Conservation (phyloP, 2,888 invertebrate genomes). For the Brachylomia viminalis region DNA sequence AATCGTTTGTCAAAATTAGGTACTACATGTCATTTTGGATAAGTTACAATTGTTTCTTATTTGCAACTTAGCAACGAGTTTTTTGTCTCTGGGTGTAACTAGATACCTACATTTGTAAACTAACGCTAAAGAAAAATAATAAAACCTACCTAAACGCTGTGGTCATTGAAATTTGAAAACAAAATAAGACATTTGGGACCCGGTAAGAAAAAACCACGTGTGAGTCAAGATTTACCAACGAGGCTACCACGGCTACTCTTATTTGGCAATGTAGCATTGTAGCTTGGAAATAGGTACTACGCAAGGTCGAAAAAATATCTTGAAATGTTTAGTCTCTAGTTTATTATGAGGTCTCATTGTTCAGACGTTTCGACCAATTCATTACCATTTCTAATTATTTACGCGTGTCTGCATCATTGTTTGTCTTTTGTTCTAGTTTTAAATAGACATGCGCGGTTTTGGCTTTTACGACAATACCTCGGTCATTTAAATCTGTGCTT, state of each 20-base stretch:
- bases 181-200: slow-evolving; percentile 6
- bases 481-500: slow-evolving; percentile 22
- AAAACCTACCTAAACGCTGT: not conserved
- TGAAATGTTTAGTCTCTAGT: slow-evolving; percentile 24
- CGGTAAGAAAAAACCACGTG: not conserved
- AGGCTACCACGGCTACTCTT: not conserved
- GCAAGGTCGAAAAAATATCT: slow-evolving; percentile 30
- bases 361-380: slow-evolving; percentile 55
- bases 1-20: too few species aligned
- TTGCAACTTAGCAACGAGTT: not conserved
- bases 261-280: slow-evolving; percentile 25
- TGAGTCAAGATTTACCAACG: slow-evolving; percentile 8
- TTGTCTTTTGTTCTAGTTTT: slow-evolving; percentile 55
- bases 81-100: not conserved
- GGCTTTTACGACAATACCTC: slow-evolving; percentile 24
- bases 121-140: not conserved
- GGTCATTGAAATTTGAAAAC: not conserved
- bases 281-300: slow-evolving; percentile 15
- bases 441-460: slow-evolving; percentile 24
- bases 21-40: too few species aligned
- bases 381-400: slow-evolving; percentile 56
- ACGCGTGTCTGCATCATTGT: slow-evolving; percentile 53
- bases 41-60: too few species aligned
- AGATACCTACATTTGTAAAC: not conserved
- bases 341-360: slow-evolving; percentile 45